Base-by-base conservation (phyloP, 2,888 invertebrate species). In the Calliopum simillimum region DNA sequence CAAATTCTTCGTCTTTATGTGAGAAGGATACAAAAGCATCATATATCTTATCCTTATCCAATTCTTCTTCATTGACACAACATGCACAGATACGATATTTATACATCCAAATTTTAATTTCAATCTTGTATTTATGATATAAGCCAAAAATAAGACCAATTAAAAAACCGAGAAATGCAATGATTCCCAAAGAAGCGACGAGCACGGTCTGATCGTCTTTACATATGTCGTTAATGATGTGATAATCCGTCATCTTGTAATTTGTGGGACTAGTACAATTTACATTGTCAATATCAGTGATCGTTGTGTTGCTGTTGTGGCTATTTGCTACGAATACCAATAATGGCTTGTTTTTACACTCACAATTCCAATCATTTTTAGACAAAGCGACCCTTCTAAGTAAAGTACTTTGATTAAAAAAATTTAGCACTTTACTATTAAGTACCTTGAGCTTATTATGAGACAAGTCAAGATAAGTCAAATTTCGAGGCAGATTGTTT, bases 291-390 rank as follows among this genome's bases (percentile, higher is more conserved):
- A 80, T 77, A 73, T 86, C 85, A 0, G 71, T 67, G 16, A 87
- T 85, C 12, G 76, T 73, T n/a, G 76, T 74, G 41, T 81, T 85
- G 59, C 87, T 86, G 4, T 80, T 80, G 69, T 89, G 88, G 1
- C n/a, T n/a, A n/a, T n/a, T n/a, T n/a, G n/a, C n/a, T n/a, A 90
- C 81, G 77, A 89, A 91, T 19, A 87, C 86, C 11, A 92, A 81
- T 56, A 94, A 88, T 11, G 88, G 84, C 67, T 87, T 88, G 23
- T 91, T 88, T n/a, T n/a, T n/a, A n/a, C n/a, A n/a, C n/a, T n/a
- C n/a, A n/a, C n/a, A n/a, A n/a, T n/a, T n/a, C n/a, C 93, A 90
- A 0, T 91, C 91, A 81, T 94, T 95, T n/a, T 87, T 85, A 8
- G 89, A 86, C 12, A 93, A 83, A 77, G 88, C 88, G 46, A 91